phyloP scores from a whole-genome alignment of 2,113 vertebrate species.

The Sorex fumeus region DNA sequence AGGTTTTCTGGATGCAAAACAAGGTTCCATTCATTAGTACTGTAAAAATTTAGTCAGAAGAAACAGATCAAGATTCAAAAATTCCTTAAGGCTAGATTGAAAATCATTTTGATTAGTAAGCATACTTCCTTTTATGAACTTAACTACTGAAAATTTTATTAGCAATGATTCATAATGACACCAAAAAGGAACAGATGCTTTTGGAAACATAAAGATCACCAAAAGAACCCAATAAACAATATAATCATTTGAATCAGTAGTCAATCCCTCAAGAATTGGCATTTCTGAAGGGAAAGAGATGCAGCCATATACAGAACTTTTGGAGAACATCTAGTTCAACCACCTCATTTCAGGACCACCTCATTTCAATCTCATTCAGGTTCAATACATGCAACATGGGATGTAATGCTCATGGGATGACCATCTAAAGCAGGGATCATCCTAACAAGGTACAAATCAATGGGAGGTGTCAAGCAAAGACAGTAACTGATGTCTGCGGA shows the following conservation, averaged over 20 bases:
- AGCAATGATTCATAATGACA: constrained; percentile 30
- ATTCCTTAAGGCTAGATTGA: constrained; percentile 37
- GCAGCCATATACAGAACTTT: not conserved
- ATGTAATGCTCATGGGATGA: not conserved
- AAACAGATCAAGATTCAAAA: constrained; percentile 40
- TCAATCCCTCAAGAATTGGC: not conserved
- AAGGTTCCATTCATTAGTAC: constrained; percentile 20
- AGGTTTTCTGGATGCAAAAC: not conserved
- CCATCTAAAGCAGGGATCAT: not conserved
- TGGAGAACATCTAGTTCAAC: not conserved
- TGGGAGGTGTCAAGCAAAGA: not conserved
- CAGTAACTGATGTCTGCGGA: not conserved
- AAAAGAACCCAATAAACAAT: not conserved
- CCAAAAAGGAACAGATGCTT: constrained; percentile 9
- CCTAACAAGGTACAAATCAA: not conserved
- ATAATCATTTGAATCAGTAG: not conserved
- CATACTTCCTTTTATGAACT: constrained; percentile 16
- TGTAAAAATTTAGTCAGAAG: constrained; percentile 51
- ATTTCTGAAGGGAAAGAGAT: constrained; percentile 11
- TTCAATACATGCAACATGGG: not conserved
- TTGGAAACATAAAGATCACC: constrained; percentile 14
- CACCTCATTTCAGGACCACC: not conserved
- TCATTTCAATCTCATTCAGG: no score
- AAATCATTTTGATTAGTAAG: constrained; percentile 12
- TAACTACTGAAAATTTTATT: not conserved